phyloP scores from a whole-genome alignment of 64 coral and sea anemone genomes.

The Montipora capricornis region DNA sequence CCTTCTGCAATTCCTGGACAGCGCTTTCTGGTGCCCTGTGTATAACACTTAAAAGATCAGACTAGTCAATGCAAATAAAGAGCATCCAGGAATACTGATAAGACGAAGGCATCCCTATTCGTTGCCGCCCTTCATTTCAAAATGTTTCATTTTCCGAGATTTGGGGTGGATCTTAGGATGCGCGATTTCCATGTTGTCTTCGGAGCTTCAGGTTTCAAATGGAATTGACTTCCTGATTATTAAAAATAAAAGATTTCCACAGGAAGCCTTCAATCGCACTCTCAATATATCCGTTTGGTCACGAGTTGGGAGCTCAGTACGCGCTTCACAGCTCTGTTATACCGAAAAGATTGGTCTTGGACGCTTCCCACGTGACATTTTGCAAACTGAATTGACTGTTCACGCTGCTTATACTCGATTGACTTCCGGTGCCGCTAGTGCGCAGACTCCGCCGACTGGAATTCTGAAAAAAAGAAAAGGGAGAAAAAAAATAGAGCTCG shows the following conservation, averaged over 20 bases:
- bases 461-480: conserved; percentile 1
- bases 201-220: neutral
- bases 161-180: too few relatives aligned
- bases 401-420: conserved; percentile 44
- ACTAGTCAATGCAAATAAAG: too few relatives aligned
- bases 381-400: conserved; percentile 67
- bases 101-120: too few relatives aligned
- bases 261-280: neutral
- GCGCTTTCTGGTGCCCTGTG: too few relatives aligned
- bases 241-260: too few relatives aligned
- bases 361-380: conserved; percentile 71
- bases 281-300: neutral
- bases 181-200: too few relatives aligned
- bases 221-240: too few relatives aligned
- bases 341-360: conserved; percentile 66
- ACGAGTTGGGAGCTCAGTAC: neutral
- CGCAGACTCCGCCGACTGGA: conserved; percentile 5
- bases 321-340: conserved; percentile 54
- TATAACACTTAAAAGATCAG: too few relatives aligned
- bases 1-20: too few relatives aligned
- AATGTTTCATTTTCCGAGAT: too few relatives aligned
- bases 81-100: too few relatives aligned
- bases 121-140: too few relatives aligned
- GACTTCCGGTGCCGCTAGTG: conserved; percentile 44
- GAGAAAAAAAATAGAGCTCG: neutral